These are phyloP conservation scores for Ceratitis capitata DNA, from an alignment of 1,140 invertebrate species.

Conservation along the genomic window DNA sequence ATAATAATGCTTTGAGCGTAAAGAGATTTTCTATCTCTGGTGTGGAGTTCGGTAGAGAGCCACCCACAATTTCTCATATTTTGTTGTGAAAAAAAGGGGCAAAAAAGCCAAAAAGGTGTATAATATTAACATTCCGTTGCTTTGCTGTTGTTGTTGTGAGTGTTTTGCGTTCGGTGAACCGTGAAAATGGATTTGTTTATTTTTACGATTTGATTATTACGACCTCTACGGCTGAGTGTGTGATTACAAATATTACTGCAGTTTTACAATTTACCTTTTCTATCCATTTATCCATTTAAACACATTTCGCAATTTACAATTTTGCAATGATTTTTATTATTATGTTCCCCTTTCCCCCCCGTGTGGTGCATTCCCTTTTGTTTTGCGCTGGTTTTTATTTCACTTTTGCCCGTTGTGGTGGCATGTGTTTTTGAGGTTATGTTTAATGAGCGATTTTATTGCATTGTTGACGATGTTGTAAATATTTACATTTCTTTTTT, in stretches of 20 bases:
- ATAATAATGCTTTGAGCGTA: too few relatives aligned
- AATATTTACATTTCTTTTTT: not conserved
- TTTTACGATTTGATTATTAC: conserved; percentile 40
- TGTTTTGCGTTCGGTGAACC: conserved; percentile 1
- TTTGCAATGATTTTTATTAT: not conserved
- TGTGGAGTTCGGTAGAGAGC: too few relatives aligned
- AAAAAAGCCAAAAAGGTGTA: conserved; percentile 9
- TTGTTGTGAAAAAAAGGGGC: not conserved
- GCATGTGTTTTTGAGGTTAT: conserved; percentile 36
- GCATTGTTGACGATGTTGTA: conserved; percentile 26
- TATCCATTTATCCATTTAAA: not conserved
- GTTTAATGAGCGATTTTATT: conserved; percentile 39
- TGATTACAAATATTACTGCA: conserved; percentile 36
- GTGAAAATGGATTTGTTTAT: conserved; percentile 40
- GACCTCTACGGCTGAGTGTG: conserved; percentile 25
- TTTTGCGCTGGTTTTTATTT: not conserved
- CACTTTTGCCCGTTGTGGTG: not conserved
- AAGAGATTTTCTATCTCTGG: too few relatives aligned
- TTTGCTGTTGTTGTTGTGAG: not conserved
- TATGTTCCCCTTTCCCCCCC: too few relatives aligned
- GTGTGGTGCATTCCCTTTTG: not conserved
- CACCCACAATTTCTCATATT: not conserved
- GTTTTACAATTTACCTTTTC: conserved; percentile 35
- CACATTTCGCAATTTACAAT: conserved; percentile 6
- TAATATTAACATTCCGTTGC: not conserved